Evolutionary conservation across 1,140 invertebrate genomes (phyloP).

Genomic region (Cydia splendana): DNA sequence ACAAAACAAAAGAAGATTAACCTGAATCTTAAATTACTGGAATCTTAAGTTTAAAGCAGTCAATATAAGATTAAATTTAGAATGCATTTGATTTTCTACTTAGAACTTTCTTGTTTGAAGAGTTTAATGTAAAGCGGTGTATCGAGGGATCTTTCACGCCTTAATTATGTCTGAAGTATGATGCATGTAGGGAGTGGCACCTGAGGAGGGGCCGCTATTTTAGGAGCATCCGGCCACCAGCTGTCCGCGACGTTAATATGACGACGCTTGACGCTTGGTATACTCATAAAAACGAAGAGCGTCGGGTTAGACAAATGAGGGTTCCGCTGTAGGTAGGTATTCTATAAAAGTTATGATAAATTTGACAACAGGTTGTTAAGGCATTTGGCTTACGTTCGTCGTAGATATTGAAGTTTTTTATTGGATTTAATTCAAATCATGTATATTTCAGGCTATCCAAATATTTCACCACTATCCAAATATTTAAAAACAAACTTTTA

Average conservation of each 20-base stretch:
- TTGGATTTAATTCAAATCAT: no score
- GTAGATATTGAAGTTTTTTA: no score
- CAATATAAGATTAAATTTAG: not conserved
- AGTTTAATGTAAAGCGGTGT: conserved; percentile 14
- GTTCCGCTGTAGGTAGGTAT: not conserved
- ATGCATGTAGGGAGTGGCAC: conserved; percentile 57
- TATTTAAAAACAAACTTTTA: no score
- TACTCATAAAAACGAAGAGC: conserved; percentile 6
- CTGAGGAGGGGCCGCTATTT: conserved; percentile 57
- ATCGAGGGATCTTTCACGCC: conserved; percentile 46
- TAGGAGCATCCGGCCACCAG: conserved; percentile 65
- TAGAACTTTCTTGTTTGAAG: not conserved
- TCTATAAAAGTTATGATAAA: not conserved
- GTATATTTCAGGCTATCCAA: no score
- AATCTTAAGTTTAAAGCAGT: not conserved
- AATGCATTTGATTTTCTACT: not conserved
- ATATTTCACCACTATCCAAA: no score
- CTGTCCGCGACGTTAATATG: conserved; percentile 66
- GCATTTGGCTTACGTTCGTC: not conserved
- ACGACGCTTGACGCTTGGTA: conserved; percentile 42
- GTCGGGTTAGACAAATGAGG: conserved; percentile 11
- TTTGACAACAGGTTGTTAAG: not conserved
- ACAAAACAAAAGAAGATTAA: not conserved
- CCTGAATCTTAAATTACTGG: not conserved
- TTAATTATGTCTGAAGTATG: conserved; percentile 63